Base-by-base conservation (phyloP, 1,140 invertebrate species). In the Belonocnema kinseyi region DNA sequence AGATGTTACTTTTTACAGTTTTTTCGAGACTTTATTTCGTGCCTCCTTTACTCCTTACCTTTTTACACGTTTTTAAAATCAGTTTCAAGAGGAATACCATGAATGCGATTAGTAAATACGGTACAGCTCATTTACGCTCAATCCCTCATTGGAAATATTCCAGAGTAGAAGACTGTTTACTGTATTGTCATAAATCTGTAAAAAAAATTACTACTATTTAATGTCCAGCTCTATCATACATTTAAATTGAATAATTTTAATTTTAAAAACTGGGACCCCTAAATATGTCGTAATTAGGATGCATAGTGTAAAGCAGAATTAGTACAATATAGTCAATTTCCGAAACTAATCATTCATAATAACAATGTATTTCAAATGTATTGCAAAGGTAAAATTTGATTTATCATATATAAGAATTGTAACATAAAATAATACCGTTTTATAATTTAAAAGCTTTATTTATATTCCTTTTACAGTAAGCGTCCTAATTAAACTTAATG, bases 51-150 rank as follows among this genome's bases (percentile, higher is more conserved):
- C 26, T 33, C 33, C 26, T 40, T 61, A 54, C 33, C 33, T 21
- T 61, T 14, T 61, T 61, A 61, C 26, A 26, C 19, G 19, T 17
- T 54, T 54, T 54, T 54, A 19, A n/a, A 2, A n/a, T 8, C 16
- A n/a, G 16, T 54, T 54, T 17, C 11, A 10, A 17, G 53, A 17
- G 16, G 10, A 10, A 17, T 54, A 54, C 17, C 10, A 54, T 12
- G 7, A 33, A 33, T 26, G 19, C 33, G 14, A 61, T 33, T 61
- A 33, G 19, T 61, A 33, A 2, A 16, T 61, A 61, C 58, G 58
- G 58, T 61, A 6, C 58, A 33, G 21, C 58, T 61, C 58, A 61
- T 61, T 61, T 33, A 61, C 26, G 58, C 58, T 13, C 26, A 54
- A 17, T 54, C 17, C 16, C 17, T 54, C 53, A 54, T 54, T 54